These are phyloP conservation scores for Eulithis testata DNA, from an alignment of 2,888 invertebrate genomes.

Conservation along the genomic window DNA sequence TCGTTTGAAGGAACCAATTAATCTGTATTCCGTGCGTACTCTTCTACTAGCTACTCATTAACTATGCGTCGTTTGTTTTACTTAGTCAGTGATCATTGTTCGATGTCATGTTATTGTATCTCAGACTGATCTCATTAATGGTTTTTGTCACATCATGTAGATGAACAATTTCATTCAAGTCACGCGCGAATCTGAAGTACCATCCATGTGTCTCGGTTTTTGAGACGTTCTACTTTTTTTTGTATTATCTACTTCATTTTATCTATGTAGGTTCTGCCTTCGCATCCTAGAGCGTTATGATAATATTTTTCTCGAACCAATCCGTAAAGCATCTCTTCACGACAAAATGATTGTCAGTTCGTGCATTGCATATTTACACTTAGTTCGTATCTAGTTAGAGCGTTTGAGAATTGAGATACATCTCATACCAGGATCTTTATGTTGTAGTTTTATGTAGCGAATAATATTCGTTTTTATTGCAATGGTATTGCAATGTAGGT, in stretches of 20 bases:
- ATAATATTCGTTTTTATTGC: slow-evolving; percentile 1
- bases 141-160: slow-evolving; percentile 56
- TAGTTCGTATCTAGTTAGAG: slow-evolving; percentile 12
- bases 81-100: slow-evolving; percentile 65
- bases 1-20: slow-evolving; percentile 68
- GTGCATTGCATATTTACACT: slow-evolving; percentile 38
- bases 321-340: slow-evolving; percentile 39
- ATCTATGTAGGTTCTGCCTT: slow-evolving; percentile 33
- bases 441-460: slow-evolving; percentile 3
- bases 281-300: slow-evolving; percentile 31
- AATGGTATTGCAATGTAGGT: neutral
- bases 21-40: slow-evolving; percentile 71
- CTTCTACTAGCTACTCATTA: slow-evolving; percentile 64
- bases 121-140: slow-evolving; percentile 59
- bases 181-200: slow-evolving; percentile 43
- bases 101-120: slow-evolving; percentile 59
- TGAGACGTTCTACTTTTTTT: slow-evolving; percentile 28
- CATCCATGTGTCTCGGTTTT: slow-evolving; percentile 28
- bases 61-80: slow-evolving; percentile 69
- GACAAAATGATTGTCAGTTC: slow-evolving; percentile 41
- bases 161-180: slow-evolving; percentile 46
- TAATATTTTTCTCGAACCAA: slow-evolving; percentile 31
- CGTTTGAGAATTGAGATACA: slow-evolving; percentile 27
- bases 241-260: slow-evolving; percentile 26
- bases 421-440: slow-evolving; percentile 24